Evolutionary conservation across 2,797 vertebrate species (phyloP).

Genomic region (Liasis olivaceus): DNA sequence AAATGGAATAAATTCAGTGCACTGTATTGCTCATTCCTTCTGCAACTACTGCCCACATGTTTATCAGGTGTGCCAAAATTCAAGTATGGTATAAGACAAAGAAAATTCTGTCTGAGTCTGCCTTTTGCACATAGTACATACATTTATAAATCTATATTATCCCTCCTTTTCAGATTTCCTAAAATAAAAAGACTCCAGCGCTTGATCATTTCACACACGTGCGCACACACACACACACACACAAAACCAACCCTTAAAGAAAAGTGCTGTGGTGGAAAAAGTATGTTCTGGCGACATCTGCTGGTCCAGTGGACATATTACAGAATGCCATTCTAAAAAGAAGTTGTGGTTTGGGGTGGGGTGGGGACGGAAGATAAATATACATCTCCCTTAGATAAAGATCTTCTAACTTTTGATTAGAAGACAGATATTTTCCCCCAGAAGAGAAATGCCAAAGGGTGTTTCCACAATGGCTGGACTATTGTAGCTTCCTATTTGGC

Average conservation of each 20-base stretch:
- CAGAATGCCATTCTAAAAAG: neutral
- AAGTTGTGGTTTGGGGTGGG: neutral
- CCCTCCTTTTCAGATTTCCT: neutral
- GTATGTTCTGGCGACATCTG: constrained; percentile 75
- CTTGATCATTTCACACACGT: neutral
- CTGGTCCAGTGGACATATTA: constrained; percentile 43
- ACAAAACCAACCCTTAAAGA: neutral
- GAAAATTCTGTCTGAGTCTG: neutral
- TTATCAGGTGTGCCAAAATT: neutral
- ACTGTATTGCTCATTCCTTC: neutral
- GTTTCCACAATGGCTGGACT: constrained; percentile 18
- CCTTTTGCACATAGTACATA: neutral
- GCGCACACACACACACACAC: neutral
- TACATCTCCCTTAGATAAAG: neutral
- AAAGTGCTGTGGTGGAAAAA: constrained; percentile 32
- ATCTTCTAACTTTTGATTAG: constrained; percentile 33
- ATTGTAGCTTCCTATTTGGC: too few species aligned
- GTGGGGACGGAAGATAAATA: too few species aligned
- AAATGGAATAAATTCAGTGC: neutral
- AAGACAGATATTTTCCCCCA: constrained; percentile 16
- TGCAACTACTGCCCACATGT: neutral
- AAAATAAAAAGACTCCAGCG: neutral
- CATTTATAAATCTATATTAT: neutral
- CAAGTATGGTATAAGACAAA: neutral
- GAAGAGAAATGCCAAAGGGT: neutral